Conservation (phyloP, 2,888 invertebrate genomes). For the Epinotia brunnichana region DNA sequence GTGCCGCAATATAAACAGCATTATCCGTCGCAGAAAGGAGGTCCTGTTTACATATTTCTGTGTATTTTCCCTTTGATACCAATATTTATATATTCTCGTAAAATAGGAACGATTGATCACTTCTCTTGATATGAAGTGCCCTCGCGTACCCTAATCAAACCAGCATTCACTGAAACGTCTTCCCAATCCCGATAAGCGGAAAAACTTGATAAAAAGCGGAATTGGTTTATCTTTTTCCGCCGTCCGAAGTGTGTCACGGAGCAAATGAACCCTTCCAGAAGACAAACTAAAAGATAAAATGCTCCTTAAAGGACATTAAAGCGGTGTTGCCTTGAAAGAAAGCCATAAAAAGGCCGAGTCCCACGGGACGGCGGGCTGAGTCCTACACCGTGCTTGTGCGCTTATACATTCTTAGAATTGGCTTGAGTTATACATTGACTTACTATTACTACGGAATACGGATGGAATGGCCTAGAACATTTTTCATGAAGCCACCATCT, state of each 20-base stretch:
- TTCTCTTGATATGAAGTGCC: slow-evolving; percentile 18
- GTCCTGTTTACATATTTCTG: not conserved
- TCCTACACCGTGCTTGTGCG: not conserved
- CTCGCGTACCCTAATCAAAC: slow-evolving; percentile 43
- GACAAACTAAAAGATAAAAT: slow-evolving; percentile 82
- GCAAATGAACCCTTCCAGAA: slow-evolving; percentile 76
- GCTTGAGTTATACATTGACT: slow-evolving; percentile 22
- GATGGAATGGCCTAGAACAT: too few relatives aligned
- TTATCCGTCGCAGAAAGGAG: not conserved
- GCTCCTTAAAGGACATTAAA: slow-evolving; percentile 79
- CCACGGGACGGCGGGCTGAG: slow-evolving; percentile 60
- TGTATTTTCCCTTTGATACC: not conserved
- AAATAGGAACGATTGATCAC: slow-evolving; percentile 33
- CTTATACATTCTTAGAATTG: slow-evolving; percentile 56
- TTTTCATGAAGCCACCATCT: too few relatives aligned
- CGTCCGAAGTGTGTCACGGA: slow-evolving; percentile 75
- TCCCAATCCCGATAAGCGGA: slow-evolving; percentile 60
- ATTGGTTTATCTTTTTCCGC: slow-evolving; percentile 71
- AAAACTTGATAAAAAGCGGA: slow-evolving; percentile 69
- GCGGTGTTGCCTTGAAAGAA: slow-evolving; percentile 71
- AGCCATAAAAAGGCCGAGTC: slow-evolving; percentile 73
- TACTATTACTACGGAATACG: too few relatives aligned
- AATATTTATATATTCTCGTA: slow-evolving; percentile 5
- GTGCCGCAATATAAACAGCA: not conserved
- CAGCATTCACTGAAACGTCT: slow-evolving; percentile 46